Evolutionary conservation across 2,888 invertebrate genomes (phyloP), one percentile per base, ranked within the genome.

Genomic region (Fragum sueziense): DNA sequence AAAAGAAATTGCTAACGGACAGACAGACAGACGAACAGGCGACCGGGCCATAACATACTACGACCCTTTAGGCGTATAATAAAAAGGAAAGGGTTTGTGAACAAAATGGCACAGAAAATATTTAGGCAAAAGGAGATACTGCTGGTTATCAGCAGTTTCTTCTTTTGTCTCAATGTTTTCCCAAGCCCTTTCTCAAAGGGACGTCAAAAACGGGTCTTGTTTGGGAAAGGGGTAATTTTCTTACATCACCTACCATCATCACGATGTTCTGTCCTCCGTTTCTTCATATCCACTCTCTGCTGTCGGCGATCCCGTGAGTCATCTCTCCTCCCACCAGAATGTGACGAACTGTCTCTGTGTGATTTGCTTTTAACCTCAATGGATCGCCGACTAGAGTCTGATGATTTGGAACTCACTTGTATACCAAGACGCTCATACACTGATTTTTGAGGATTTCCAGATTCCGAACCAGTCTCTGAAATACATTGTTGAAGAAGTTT

Each of bases 361-460:
- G 33, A 17, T 33, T 62, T 59, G 31, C 54, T 41, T 25, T 65
- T 65, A 0, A 31, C 33, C 11, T 65, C 41, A 25, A n/a, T n/a
- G 22, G 65, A 65, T 41, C 65, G n/a, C 17, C 34, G 65, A 22
- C 6, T 70, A 27, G 54, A 31, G 14, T 31, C 33, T 22, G 52
- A 33, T 47, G 51, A n/a, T 25, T 52, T 52, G 20, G 47, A 27
- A 22, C 54, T 54, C 7, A 70, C 54, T 27, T 84, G 79, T 20
- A 76, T 77, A 27, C 88, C 88, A 37, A 88, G 79, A 52, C 88
- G 81, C 9, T 87, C 87, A 69, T 86, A 81, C 20, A 87, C 85
- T 51, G 87, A 87, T 22, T 74, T 62, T 22, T 79, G 74, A 14
- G 76, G 59, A 34, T 73, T 79, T 2, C 79, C 41, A 2, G 68